Evolutionary conservation across 1,140 invertebrate species (phyloP).

Genomic region (Euborellia annulipes): DNA sequence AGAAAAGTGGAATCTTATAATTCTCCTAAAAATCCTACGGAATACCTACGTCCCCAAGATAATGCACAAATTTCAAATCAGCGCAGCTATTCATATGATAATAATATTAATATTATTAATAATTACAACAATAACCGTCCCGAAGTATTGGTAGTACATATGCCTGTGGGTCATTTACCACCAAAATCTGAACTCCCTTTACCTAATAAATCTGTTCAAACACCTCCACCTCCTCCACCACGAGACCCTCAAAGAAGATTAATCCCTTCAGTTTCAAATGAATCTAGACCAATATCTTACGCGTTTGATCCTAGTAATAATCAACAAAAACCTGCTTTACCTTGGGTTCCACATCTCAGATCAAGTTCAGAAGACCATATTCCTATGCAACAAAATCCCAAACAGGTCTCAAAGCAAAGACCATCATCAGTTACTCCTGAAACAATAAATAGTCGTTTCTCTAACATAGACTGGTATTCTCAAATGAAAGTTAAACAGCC

Average conservation of each 20-base stretch:
- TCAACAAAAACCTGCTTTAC: constrained; percentile 15
- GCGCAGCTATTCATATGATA: constrained; percentile 19
- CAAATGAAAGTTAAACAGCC: too few relatives aligned
- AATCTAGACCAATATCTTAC: constrained; percentile 29
- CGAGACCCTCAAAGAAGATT: constrained; percentile 44
- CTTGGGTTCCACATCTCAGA: constrained; percentile 20
- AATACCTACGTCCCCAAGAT: too few relatives aligned
- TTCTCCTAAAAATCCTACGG: too few relatives aligned
- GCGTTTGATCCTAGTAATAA: constrained; percentile 26
- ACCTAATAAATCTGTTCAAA: too few relatives aligned
- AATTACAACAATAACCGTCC: too few relatives aligned
- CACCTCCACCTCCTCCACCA: constrained; percentile 50
- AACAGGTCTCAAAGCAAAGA: constrained; percentile 23
- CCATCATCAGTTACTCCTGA: constrained; percentile 39
- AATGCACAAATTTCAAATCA: neutral
- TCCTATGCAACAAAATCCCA: constrained; percentile 11
- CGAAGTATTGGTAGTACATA: too few relatives aligned
- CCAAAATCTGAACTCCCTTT: too few relatives aligned
- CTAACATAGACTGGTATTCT: too few relatives aligned
- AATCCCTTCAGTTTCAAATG: constrained; percentile 25
- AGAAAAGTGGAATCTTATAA: too few relatives aligned
- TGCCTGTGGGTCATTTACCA: too few relatives aligned
- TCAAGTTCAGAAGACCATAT: constrained; percentile 40
- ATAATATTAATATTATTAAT: constrained; percentile 11
- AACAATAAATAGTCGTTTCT: constrained; percentile 9